Percentiles rank a stretch among this genome's conserved stretches.
Conservation (phyloP, 2,113 vertebrate species). For the Shinisaurus crocodilurus region DNA sequence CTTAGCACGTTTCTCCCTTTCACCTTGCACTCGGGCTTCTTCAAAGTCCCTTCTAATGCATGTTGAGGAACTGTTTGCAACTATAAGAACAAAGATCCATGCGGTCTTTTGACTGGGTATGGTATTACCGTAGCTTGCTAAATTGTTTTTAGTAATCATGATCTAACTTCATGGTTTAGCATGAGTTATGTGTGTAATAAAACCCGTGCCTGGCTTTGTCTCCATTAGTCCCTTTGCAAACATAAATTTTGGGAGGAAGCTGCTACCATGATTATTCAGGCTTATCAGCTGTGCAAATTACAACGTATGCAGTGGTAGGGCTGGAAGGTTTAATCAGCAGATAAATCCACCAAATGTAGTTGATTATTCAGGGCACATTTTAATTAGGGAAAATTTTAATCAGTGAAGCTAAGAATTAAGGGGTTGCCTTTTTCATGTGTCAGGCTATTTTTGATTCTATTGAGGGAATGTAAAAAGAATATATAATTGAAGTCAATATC, state of each 20-base stretch:
- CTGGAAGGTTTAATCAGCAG: background rate
- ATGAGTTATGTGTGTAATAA: background rate
- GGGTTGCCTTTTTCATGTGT: background rate
- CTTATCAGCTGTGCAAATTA: background rate
- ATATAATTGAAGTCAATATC: no score
- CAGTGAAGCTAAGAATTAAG: background rate
- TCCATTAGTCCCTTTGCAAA: no score
- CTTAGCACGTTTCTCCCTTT: no score
- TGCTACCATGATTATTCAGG: background rate
- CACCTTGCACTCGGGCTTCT: no score
- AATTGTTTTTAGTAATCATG: background rate
- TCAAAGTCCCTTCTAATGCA: no score
- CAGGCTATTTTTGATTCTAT: background rate
- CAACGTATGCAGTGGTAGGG: background rate
- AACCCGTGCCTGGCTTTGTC: background rate
- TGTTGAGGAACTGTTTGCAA: background rate
- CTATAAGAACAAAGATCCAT: background rate
- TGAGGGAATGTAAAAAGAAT: background rate
- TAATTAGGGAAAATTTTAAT: background rate
- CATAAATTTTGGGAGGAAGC: background rate
- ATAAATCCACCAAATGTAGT: background rate
- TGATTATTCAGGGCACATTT: background rate
- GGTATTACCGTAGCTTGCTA: background rate
- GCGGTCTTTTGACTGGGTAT: background rate
- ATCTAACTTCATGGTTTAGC: background rate